Evolutionary conservation across 2,113 vertebrate genomes (phyloP).

Genomic region (Tragelaphus buxtoni): DNA sequence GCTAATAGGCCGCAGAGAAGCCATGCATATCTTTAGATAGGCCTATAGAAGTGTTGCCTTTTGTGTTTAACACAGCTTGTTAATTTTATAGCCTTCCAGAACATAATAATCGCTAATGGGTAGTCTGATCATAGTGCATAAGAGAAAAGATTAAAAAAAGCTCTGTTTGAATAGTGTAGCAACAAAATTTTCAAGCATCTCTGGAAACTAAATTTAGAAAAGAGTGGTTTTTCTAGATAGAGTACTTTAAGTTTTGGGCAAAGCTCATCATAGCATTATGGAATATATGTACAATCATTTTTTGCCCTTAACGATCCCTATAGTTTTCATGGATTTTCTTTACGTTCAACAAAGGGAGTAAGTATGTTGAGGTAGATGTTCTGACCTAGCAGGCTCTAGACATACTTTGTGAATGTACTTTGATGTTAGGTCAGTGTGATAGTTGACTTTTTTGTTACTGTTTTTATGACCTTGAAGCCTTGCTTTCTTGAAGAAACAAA

Average conservation of each 20-base stretch:
- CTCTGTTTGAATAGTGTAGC: not conserved
- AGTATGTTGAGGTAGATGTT: not conserved
- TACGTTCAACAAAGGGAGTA: not conserved
- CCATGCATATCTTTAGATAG: not conserved
- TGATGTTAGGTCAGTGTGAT: not conserved
- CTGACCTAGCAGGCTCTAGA: not conserved
- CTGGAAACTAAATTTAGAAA: not conserved
- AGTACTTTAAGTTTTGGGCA: not conserved
- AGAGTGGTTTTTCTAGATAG: not conserved
- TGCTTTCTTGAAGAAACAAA: not conserved
- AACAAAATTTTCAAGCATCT: slow-evolving; percentile 11
- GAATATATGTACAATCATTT: not conserved
- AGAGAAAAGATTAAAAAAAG: not conserved
- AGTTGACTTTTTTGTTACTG: not conserved
- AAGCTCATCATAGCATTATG: not conserved
- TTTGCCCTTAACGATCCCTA: not conserved
- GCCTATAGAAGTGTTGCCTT: not conserved
- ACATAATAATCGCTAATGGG: not conserved
- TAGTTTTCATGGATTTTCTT: not conserved
- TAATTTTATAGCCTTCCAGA: slow-evolving; percentile 46
- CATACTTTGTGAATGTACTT: not conserved
- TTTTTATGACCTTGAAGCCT: not conserved
- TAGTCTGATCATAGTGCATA: not conserved
- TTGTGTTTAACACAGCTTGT: slow-evolving; percentile 47
- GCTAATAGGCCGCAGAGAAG: not conserved